Evolutionary conservation across 2,113 vertebrate species (phyloP).

Genomic region (Cololabis saira): DNA sequence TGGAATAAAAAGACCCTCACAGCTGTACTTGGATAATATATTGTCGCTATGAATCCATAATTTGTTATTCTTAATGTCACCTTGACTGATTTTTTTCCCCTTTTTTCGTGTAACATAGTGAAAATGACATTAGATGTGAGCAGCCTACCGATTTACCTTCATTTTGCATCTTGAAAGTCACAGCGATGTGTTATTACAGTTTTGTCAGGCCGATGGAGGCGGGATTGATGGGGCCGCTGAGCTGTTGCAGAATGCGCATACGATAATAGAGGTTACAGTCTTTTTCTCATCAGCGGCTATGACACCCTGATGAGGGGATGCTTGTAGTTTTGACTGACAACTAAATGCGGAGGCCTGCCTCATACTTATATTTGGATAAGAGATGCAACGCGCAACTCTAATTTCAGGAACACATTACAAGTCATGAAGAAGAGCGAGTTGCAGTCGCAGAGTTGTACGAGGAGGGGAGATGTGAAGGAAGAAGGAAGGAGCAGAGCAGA

Average conservation of each 20-base stretch:
- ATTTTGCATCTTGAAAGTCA: constrained; percentile 77
- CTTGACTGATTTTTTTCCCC: constrained; percentile 10
- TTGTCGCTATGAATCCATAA: constrained; percentile 45
- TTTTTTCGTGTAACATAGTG: constrained; percentile 53
- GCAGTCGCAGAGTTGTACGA: constrained; percentile 12
- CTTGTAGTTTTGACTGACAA: constrained; percentile 66
- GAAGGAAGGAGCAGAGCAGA: background rate
- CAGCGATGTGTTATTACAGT: constrained; percentile 72
- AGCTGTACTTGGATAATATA: constrained; percentile 31
- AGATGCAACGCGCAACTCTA: constrained; percentile 51
- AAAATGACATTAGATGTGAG: constrained; percentile 55
- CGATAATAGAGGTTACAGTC: constrained; percentile 64
- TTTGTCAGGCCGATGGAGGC: constrained; percentile 67
- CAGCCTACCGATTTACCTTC: constrained; percentile 65
- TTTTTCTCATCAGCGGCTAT: constrained; percentile 70
- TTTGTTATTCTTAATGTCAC: constrained; percentile 66
- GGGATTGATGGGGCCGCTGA: constrained; percentile 70
- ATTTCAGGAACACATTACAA: constrained; percentile 49
- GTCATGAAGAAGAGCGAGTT: constrained; percentile 21
- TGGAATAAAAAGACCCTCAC: background rate
- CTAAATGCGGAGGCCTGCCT: constrained; percentile 50
- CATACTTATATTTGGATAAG: constrained; percentile 65
- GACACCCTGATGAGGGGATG: constrained; percentile 64
- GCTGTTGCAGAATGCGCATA: constrained; percentile 52
- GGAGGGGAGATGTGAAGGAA: constrained; percentile 11